Base-by-base conservation (phyloP, 2,113 vertebrate genomes). In the Zapornia atra region DNA sequence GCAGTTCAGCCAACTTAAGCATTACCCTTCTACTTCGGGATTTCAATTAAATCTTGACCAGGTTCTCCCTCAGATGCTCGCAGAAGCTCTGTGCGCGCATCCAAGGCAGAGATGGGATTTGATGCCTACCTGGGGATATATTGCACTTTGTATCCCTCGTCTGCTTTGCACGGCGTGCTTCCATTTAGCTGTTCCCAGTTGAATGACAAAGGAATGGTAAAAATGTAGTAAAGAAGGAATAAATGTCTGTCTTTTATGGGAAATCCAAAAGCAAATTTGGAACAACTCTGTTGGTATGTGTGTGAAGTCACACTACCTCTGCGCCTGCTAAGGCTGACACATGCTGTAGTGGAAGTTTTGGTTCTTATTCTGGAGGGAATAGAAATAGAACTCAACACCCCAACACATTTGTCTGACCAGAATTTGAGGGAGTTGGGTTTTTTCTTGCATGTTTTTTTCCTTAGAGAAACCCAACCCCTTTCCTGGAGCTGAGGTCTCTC, bases 111-210 rank as follows among this genome's bases (percentile, higher is more conserved):
- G 44, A 38, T 68, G 50, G 46, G 14, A 21, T 86, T 63, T 60
- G 48, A 40, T 68, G 71, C 21, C n/a, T 91, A 22, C 61, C 46
- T 38, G 33, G 42, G 40, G 60, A 22, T 69, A 29, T 29, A 36
- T 2, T 70, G 15, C 4, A 6, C 17, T 60, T 51, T n/a, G 5
- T 68, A 14, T n/a, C 59, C 3, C 0, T 1, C 34, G 46, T 17
- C 15, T 19, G 1, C 9, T 63, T 71, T 34, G 40, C 36, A 21
- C 31, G 48, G 6, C 12, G 5, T 36, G 17, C 51, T 76, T 79
- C 6, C 7, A 1, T 68, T 54, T 29, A 51, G 31, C 53, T 88
- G 79, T 82, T 75, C 21, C 48, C 44, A 8, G 11, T 14, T 79
- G 29, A 68, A 38, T 75, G 48, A 66, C 4, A 36, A 75, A 92